A percentile compares a stretch with the other conserved stretches of the same genome.
Conservation (phyloP, 1,140 invertebrate genomes). For the Caerostris darwini region DNA sequence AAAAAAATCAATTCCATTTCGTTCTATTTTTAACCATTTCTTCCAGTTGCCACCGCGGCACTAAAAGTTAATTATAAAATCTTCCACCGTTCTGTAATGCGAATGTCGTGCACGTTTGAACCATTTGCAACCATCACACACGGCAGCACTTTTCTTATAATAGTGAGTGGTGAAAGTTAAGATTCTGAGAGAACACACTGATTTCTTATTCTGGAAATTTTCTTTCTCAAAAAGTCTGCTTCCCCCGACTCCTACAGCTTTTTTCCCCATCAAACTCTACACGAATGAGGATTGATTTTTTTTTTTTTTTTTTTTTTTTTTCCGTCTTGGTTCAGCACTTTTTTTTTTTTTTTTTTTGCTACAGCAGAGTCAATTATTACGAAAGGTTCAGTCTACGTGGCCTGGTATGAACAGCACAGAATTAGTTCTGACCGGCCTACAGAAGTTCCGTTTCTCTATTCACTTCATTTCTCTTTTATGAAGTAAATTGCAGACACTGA, state of each 20-base stretch:
- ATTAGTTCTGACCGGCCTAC: slow-evolving; percentile 21
- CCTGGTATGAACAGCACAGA: not conserved
- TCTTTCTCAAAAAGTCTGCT: not conserved
- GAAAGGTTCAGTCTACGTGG: slow-evolving; percentile 13
- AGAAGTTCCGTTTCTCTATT: not conserved
- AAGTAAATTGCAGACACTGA: slow-evolving; percentile 18
- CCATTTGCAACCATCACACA: slow-evolving; percentile 14
- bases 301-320: not conserved
- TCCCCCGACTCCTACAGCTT: not conserved
- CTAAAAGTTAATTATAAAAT: slow-evolving; percentile 37
- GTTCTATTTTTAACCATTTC: not conserved
- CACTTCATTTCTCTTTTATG: slow-evolving; percentile 14
- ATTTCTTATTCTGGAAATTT: slow-evolving; percentile 38
- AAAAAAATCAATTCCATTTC: not conserved
- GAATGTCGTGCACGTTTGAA: slow-evolving; percentile 17
- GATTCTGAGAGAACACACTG: slow-evolving; percentile 21
- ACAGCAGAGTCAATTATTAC: slow-evolving; percentile 23
- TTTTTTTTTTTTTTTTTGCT: not conserved
- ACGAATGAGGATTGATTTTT: slow-evolving; percentile 34
- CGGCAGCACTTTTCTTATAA: not conserved
- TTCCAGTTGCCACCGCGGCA: not conserved
- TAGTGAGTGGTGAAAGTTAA: slow-evolving; percentile 39
- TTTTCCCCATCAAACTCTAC: not conserved
- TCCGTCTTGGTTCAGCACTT: not conserved
- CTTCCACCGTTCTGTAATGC: not conserved